Evolutionary conservation across 2,113 vertebrate species (phyloP).

Genomic region (Tragelaphus strepsiceros): DNA sequence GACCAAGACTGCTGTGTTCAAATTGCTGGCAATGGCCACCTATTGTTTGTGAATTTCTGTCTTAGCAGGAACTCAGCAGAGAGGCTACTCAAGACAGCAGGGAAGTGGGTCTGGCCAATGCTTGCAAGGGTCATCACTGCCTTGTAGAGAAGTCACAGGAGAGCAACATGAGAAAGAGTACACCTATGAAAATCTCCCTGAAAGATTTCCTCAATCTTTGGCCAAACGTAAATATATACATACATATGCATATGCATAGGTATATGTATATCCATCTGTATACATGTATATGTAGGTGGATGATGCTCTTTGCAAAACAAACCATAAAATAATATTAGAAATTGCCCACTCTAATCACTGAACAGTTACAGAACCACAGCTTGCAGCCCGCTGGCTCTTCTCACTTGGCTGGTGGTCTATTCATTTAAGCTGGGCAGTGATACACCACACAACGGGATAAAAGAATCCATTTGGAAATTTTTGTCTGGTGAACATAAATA

Average conservation of each 20-base stretch:
- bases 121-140: not conserved
- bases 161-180: not conserved
- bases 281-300: not conserved
- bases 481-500: not conserved
- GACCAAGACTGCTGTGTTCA: conserved; percentile 45
- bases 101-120: not conserved
- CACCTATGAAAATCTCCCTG: not conserved
- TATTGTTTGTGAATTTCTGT: conserved; percentile 61
- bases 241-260: not conserved
- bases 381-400: not conserved
- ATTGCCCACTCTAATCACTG: not conserved
- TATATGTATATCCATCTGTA: not conserved
- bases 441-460: not conserved
- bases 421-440: not conserved
- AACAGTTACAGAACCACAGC: not conserved
- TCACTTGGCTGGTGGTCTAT: not conserved
- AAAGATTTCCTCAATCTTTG: not conserved
- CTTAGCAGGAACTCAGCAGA: conserved; percentile 38
- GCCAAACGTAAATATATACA: not conserved
- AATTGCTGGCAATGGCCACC: conserved; percentile 61
- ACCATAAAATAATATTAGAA: not conserved
- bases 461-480: not conserved
- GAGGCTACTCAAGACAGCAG: conserved; percentile 23
- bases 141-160: not conserved
- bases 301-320: not conserved